Conservation (phyloP, 1,140 invertebrate species). For the Zaprionus camerounensis region DNA sequence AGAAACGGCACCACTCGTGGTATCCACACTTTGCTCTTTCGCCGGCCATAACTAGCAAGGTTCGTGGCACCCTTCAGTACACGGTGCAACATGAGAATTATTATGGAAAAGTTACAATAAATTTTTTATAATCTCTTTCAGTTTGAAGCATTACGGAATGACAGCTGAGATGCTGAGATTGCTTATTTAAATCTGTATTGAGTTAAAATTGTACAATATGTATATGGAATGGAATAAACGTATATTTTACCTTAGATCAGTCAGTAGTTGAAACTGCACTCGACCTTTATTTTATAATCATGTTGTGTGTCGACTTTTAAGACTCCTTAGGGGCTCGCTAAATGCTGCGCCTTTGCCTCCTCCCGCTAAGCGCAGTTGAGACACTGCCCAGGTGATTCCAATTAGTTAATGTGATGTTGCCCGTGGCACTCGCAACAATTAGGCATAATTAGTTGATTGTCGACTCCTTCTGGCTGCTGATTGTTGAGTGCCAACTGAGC, state of each 20-base stretch:
- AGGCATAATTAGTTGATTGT: conserved; percentile 44
- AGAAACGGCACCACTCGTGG: not conserved
- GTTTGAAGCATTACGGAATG: not conserved
- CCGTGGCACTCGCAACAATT: conserved; percentile 41
- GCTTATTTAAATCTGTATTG: not conserved
- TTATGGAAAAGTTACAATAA: not conserved
- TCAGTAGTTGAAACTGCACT: not conserved
- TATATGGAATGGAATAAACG: not conserved
- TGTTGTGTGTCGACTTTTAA: not conserved
- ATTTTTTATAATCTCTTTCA: not conserved
- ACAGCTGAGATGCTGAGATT: not conserved
- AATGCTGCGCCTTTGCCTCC: not conserved
- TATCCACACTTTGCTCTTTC: not conserved
- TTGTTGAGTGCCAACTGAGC: not conserved
- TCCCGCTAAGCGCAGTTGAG: conserved; percentile 6
- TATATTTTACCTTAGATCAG: not conserved
- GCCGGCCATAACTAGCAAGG: not conserved
- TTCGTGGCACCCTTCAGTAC: not conserved
- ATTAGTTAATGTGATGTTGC: conserved; percentile 43
- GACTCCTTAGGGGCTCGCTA: not conserved
- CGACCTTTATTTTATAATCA: too few relatives aligned
- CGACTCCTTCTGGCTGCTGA: not conserved
- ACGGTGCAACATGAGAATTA: not conserved
- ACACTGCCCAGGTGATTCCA: conserved; percentile 4
- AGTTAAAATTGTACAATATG: not conserved